Evolutionary conservation across 2,797 vertebrate species (phyloP), one percentile per base, ranked within the genome.

Genomic region (Decapterus maruadsi): DNA sequence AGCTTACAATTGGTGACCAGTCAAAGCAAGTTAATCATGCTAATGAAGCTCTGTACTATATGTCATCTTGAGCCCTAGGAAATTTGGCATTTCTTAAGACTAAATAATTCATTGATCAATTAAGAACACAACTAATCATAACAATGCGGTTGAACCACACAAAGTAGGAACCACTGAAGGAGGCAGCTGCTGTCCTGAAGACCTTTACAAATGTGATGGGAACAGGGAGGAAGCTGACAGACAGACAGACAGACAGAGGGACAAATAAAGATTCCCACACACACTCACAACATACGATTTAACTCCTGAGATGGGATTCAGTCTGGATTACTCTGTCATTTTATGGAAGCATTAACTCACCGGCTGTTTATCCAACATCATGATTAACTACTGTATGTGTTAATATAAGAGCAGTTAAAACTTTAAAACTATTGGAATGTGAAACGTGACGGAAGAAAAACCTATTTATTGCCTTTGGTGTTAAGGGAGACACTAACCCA

Each of bases 321-420:
- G 75, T 58, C 19, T 72, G 61, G 59, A 57, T 75, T 67, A 61
- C 3, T 19, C 48, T 59, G 40, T 6, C 9, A n/a, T 43, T 63
- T 57, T 69, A 3, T 43, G 20, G 69, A 14, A 43, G 43, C 26
- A 57, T 13, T 36, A 54, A 36, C 38, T 11, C 8, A 40, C 38
- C 9, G 59, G 9, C 20, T 2, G 10, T 62, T 50, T 38, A 59
- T 50, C 42, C 29, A 38, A 16, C 19, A 38, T 6, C 11, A 8
- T 40, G 57, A 42, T 11, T 22, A 22, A 53, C 22, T 13, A 12
- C 26, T 12, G 43, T 45, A 20, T 22, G 57, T 12, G 57, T 12
- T 59, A 1, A 29, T 36, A 36, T 11, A 14, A 20, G 6, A 20
- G 26, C 20, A 16, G 38, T 43, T 26, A 26, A 13, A 16, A 61